Evolutionary conservation across 2,888 invertebrate species (phyloP), one percentile per base, ranked within the genome.

Genomic region (Spodoptera exigua): DNA sequence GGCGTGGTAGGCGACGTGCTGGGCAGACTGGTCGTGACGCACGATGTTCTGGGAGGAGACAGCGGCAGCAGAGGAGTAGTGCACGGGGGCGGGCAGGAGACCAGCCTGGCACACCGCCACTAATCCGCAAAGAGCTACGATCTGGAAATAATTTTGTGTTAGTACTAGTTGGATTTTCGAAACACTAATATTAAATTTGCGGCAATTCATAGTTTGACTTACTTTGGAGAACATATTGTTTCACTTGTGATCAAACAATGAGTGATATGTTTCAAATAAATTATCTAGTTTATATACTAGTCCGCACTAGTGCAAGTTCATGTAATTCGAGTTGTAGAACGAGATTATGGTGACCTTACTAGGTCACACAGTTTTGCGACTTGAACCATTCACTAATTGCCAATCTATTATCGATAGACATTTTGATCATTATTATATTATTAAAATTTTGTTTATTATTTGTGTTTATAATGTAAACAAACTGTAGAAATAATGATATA

Each of bases 21-120:
- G 12, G 5, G 39, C 27, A n/a, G 74, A 73, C 41, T 74, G 65
- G 65, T 79, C 82, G 72, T 80, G 84, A 61, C 60, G 86, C 57
- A 84, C 80, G 16, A 87, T 83, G 73, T 85, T 83, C 65, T 91
- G 91, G 9, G 85, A 83, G 3, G 86, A 81, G 1, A 88, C 82
- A 14, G 79, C 77, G 3, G 68, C 60, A 18, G 74, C 80, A 17
- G 78, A 66, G 11, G 79, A 71, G 54, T 77, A 71, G 59, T 78
- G 75, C 13, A 44, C 79, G 16, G 95, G 78, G 61, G 79, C 80
- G 18, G 87, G 71, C 72, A 89, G 63, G 7, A 89, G 82, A 57
- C 88, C 89, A 1, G 87, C 89, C 69, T 86, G 80, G 59, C 84
- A 76, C 51, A 82, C 86, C 2, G 86, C 87, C 76, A 85, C 78